A percentile compares a stretch with the other conserved stretches of the same genome.
These are phyloP conservation scores for Callimorpha dominula DNA, from an alignment of 2,888 invertebrate species.

Conservation along the genomic window DNA sequence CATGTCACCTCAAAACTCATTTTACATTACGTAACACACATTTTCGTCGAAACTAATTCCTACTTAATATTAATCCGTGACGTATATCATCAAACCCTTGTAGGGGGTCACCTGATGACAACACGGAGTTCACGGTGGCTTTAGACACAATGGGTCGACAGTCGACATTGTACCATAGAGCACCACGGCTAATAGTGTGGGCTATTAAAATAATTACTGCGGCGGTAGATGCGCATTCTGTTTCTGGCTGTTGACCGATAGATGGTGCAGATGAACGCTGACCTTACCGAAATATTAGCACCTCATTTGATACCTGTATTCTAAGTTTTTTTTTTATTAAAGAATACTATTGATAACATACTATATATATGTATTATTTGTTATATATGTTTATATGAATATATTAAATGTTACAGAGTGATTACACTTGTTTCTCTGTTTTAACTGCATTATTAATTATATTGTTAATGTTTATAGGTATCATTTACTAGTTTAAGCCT, in stretches of 20 bases:
- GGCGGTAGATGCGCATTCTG: neutral
- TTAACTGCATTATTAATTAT: too few relatives aligned
- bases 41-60: conserved; percentile 52
- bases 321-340: too few relatives aligned
- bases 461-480: too few relatives aligned
- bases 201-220: neutral
- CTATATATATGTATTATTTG: too few relatives aligned
- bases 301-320: too few relatives aligned
- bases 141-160: conserved; percentile 6
- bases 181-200: conserved; percentile 7
- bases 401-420: too few relatives aligned
- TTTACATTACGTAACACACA: conserved; percentile 39
- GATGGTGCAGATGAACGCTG: too few relatives aligned
- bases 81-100: conserved; percentile 16
- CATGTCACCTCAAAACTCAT: conserved; percentile 45
- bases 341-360: too few relatives aligned
- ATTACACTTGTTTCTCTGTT: too few relatives aligned
- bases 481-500: too few relatives aligned
- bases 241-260: conserved; percentile 4
- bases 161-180: conserved; percentile 1
- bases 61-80: conserved; percentile 48
- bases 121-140: conserved; percentile 1
- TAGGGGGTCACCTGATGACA: neutral
- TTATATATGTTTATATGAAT: too few relatives aligned
- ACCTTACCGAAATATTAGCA: too few relatives aligned